Conservation (phyloP, 2,113 vertebrate genomes). For the Nycticryphes semicollaris region DNA sequence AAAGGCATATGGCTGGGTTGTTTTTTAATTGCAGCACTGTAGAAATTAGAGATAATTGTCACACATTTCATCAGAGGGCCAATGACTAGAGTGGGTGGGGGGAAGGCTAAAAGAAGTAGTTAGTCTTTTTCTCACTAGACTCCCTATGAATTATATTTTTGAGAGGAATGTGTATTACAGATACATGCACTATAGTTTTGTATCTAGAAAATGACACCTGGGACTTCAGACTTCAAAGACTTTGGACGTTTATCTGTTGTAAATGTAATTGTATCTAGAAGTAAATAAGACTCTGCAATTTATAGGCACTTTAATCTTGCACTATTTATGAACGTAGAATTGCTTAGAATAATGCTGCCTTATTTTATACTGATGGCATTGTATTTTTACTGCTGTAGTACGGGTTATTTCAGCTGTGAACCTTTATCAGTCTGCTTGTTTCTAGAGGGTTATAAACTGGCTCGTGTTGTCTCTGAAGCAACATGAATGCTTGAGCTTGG, state of each 20-base stretch:
- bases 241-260: conserved; percentile 51
- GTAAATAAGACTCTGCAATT: conserved; percentile 62
- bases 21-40: not conserved
- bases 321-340: conserved; percentile 50
- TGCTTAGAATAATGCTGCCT: conserved; percentile 64
- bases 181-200: not conserved
- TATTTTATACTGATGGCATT: conserved; percentile 58
- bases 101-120: not conserved
- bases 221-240: conserved; percentile 46
- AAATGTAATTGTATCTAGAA: conserved; percentile 64
- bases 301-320: conserved; percentile 56
- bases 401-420: conserved; percentile 56
- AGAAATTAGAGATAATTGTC: not conserved
- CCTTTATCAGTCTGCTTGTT: conserved; percentile 43
- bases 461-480: not conserved
- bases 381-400: conserved; percentile 38
- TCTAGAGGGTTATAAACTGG: conserved; percentile 52
- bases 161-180: not conserved
- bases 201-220: conserved; percentile 28
- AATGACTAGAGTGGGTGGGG: not conserved
- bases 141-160: not conserved
- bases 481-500: conserved; percentile 1
- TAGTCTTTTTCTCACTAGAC: not conserved
- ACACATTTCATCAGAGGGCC: not conserved
- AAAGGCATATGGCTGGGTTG: not conserved